phyloP scores from a whole-genome alignment of 2,797 vertebrate genomes.

The Scomberomorus guttatus region DNA sequence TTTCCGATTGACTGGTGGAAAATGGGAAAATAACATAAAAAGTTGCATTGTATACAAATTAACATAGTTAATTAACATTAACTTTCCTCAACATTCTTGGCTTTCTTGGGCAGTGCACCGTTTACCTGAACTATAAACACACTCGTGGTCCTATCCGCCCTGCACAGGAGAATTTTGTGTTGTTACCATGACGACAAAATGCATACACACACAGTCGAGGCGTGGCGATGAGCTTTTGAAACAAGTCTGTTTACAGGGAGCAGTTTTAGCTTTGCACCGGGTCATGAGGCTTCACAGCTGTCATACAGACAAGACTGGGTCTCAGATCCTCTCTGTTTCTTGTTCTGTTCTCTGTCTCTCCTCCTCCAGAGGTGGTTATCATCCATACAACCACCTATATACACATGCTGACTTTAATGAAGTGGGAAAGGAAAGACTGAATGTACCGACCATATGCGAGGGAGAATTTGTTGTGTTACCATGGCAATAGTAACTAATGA shows the following conservation, averaged over 20 bases:
- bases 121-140: constrained; percentile 33
- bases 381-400: background rate
- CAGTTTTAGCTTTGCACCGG: constrained; percentile 15
- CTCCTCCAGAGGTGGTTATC: constrained; percentile 29
- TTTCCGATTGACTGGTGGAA: no score
- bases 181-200: constrained; percentile 55
- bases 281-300: constrained; percentile 52
- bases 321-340: constrained; percentile 14
- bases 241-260: constrained; percentile 35
- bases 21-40: no score
- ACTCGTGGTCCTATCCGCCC: constrained; percentile 9
- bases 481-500: constrained; percentile 69
- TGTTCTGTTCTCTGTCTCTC: background rate
- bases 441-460: constrained; percentile 43
- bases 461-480: constrained; percentile 79
- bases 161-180: constrained; percentile 14
- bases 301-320: constrained; percentile 38
- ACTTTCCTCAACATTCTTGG: no score
- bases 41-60: no score
- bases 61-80: no score
- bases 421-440: constrained; percentile 54
- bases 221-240: constrained; percentile 29
- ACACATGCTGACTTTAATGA: constrained; percentile 23
- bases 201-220: constrained; percentile 30
- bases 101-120: background rate